A percentile compares a stretch with the other conserved stretches of the same genome.
Conservation (phyloP, 2,888 invertebrate species). For the Spilosoma lubricipeda region DNA sequence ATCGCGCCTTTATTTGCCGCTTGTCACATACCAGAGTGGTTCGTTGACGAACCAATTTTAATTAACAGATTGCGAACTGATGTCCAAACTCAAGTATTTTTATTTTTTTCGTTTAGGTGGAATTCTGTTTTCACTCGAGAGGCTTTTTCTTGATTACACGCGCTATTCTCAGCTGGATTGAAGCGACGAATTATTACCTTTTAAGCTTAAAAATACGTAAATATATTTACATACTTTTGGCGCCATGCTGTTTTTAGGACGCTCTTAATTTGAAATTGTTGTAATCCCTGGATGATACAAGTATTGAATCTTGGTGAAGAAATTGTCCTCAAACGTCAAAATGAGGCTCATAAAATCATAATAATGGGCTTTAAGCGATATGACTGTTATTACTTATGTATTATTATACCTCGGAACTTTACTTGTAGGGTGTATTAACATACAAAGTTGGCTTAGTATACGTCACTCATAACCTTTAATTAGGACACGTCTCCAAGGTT, state of each 20-base stretch:
- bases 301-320: background rate
- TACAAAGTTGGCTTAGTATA: background rate
- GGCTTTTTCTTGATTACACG: conserved; percentile 33
- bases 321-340: background rate
- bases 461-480: background rate
- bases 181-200: background rate
- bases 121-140: conserved; percentile 31
- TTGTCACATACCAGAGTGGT: conserved; percentile 44
- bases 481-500: too few relatives aligned
- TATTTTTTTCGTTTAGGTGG: conserved; percentile 25
- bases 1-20: conserved; percentile 40
- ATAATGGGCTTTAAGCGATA: background rate
- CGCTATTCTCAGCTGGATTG: conserved; percentile 1
- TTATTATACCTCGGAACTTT: background rate
- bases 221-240: too few relatives aligned
- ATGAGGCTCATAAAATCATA: background rate
- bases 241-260: background rate
- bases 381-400: background rate
- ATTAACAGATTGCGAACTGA: conserved; percentile 50
- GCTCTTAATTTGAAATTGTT: background rate
- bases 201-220: background rate
- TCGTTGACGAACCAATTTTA: conserved; percentile 46
- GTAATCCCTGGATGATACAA: background rate
- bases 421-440: too few relatives aligned
- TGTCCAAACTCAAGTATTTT: conserved; percentile 43